Conservation (phyloP, 2,888 invertebrate species). For the Plagodis pulveraria region DNA sequence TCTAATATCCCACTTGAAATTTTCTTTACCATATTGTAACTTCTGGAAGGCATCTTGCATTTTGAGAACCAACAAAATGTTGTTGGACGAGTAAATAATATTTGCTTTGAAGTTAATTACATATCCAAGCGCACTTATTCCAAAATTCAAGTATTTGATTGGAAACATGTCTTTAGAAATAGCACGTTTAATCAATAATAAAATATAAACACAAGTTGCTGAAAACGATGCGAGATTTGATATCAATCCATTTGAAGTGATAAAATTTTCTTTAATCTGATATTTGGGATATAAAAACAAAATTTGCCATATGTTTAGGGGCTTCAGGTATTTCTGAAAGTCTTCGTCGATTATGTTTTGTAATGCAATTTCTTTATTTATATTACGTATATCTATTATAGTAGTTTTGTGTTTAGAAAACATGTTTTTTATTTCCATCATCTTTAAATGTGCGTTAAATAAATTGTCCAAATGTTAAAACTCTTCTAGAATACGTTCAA, state of each 20-base stretch:
- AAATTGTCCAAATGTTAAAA: too few relatives aligned
- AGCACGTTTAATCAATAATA: not conserved
- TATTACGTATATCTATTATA: conserved; percentile 2
- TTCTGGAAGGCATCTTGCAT: conserved; percentile 8
- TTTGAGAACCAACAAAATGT: conserved; percentile 15
- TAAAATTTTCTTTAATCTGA: conserved; percentile 19
- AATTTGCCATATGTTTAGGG: conserved; percentile 14
- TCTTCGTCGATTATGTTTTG: conserved; percentile 8
- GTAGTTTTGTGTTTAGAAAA: not conserved
- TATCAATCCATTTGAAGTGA: conserved; percentile 9
- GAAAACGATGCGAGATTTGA: conserved; percentile 1
- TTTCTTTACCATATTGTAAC: not conserved
- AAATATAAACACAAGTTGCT: conserved; percentile 7
- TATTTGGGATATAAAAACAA: conserved; percentile 12
- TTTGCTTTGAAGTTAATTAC: conserved; percentile 3
- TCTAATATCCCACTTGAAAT: conserved; percentile 1
- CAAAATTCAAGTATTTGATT: not conserved
- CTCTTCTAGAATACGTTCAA: too few relatives aligned
- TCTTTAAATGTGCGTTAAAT: too few relatives aligned
- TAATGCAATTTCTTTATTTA: conserved; percentile 13
- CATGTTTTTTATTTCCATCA: not conserved
- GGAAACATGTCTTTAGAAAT: not conserved
- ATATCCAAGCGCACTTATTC: conserved; percentile 2
- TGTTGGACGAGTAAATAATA: not conserved
- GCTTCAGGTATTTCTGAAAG: conserved; percentile 15